Conservation (phyloP, 2,888 invertebrate genomes). For the Exephanes ischioxanthus region DNA sequence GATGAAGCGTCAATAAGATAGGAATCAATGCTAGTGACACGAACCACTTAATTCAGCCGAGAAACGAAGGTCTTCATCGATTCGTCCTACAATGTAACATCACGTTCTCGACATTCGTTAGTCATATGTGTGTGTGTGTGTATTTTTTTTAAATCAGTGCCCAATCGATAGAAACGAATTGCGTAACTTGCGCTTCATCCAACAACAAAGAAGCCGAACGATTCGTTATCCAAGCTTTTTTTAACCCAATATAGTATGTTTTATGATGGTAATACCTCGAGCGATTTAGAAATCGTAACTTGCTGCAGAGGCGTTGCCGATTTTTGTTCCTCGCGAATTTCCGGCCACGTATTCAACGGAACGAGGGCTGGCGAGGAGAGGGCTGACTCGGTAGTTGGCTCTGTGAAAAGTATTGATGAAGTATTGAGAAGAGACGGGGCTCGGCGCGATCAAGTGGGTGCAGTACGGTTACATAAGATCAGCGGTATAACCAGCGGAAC, state of each 20-base stretch:
- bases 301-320: constrained; percentile 29
- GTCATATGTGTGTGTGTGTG: background rate
- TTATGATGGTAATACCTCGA: constrained; percentile 4
- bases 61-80: background rate
- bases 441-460: constrained; percentile 67
- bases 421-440: constrained; percentile 43
- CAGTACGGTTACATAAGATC: constrained; percentile 68
- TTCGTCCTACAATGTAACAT: constrained; percentile 18
- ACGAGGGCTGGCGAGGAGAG: background rate
- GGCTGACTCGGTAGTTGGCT: constrained; percentile 22
- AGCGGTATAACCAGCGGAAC: constrained; percentile 25
- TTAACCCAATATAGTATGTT: background rate
- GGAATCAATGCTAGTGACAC: background rate
- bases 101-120: background rate
- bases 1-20: background rate
- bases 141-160: background rate
- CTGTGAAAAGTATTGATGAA: constrained; percentile 64
- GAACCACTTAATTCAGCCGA: background rate
- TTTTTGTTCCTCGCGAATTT: constrained; percentile 39
- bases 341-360: constrained; percentile 18
- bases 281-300: constrained; percentile 30
- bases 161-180: background rate
- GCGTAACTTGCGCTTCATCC: background rate
- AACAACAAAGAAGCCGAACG: background rate
- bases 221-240: constrained; percentile 3